Percentiles rank a stretch among this genome's conserved stretches.
Evolutionary conservation across 2,113 vertebrate species (phyloP).

Genomic region (Salvelinus namaycush): DNA sequence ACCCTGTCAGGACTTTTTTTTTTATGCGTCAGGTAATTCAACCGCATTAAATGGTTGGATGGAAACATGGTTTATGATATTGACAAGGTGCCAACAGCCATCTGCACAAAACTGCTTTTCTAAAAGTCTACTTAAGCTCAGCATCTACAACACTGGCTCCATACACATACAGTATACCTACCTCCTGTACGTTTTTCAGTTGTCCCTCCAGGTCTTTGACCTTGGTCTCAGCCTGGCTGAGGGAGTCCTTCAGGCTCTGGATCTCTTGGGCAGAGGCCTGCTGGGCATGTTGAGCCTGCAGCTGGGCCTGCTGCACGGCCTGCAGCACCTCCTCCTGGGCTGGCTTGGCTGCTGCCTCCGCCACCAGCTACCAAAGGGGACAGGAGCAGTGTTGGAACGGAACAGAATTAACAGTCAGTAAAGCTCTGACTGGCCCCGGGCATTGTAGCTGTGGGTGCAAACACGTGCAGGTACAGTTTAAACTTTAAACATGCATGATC

Average conservation of each 20-base stretch:
- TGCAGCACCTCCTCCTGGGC: constrained; percentile 65
- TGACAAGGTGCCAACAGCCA: too few relatives aligned
- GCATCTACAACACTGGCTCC: too few relatives aligned
- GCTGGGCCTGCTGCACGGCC: constrained; percentile 55
- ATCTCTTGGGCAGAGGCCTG: constrained; percentile 79
- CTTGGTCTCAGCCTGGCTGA: constrained; percentile 84
- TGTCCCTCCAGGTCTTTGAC: constrained; percentile 81
- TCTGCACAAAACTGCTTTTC: too few relatives aligned
- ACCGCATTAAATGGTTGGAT: too few relatives aligned
- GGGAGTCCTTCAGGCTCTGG: constrained; percentile 78
- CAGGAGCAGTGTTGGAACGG: background rate
- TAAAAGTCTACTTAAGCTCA: too few relatives aligned
- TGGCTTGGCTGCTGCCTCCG: constrained; percentile 74
- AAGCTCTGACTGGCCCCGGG: too few relatives aligned
- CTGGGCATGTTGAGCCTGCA: constrained; percentile 46
- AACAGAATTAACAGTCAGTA: background rate
- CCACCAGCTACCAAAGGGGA: constrained; percentile 75
- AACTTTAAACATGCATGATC: too few relatives aligned
- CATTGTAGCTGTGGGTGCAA: too few relatives aligned
- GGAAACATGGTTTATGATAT: too few relatives aligned
- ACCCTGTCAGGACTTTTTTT: too few relatives aligned
- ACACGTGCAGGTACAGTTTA: too few relatives aligned
- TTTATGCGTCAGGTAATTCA: too few relatives aligned
- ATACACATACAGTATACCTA: constrained; percentile 46
- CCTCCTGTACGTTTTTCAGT: constrained; percentile 85